Evolutionary conservation across 2,888 invertebrate genomes (phyloP), one percentile per base, ranked within the genome.

Genomic region (Diaphora mendica): DNA sequence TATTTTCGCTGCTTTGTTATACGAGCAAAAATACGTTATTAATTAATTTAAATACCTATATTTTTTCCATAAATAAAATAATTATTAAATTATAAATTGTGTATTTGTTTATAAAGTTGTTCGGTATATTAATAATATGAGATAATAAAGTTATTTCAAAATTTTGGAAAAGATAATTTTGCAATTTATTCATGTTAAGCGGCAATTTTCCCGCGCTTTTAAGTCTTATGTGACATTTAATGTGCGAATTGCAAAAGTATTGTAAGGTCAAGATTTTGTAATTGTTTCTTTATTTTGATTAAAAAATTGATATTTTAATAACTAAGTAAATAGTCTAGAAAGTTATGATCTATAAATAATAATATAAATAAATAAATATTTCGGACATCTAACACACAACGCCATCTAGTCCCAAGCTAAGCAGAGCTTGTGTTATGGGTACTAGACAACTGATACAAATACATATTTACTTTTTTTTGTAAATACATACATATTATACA

Each of bases 231-330:
- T 44, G 59, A 72, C 64, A 62, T 39, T 68, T 71, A n/a, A 26
- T 17, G 64, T 71, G 74, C 42, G 70, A 68, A 42, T 70, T 70
- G 55, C 42, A 55, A 35, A 72, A 44, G 70, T 15, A 55, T n/a
- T 23, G 44, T 71, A 71, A 74, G 68, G 71, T 71, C 55, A 68
- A 71, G 42, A 35, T 68, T 68, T 71, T 55, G 42, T 62, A 30
- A 70, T n/a, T 68, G 62, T 20, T 72, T 68, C 68, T 30, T 72
- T 51, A 39, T 42, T 39, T 72, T 67, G 3, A 33, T 33, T 44
- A 9, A 67, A 20, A 23, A 15, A 26, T 62, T 62, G 26, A 26
- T 26, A 59, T 59, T 13, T 11, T 4, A 59, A 26, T 26, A 1
- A 26, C 11, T 11, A n/a, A 44, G 17, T 44, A 44, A 33, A 33